phyloP scores from a whole-genome alignment of 1,140 invertebrate genomes.

The Homarus americanus region DNA sequence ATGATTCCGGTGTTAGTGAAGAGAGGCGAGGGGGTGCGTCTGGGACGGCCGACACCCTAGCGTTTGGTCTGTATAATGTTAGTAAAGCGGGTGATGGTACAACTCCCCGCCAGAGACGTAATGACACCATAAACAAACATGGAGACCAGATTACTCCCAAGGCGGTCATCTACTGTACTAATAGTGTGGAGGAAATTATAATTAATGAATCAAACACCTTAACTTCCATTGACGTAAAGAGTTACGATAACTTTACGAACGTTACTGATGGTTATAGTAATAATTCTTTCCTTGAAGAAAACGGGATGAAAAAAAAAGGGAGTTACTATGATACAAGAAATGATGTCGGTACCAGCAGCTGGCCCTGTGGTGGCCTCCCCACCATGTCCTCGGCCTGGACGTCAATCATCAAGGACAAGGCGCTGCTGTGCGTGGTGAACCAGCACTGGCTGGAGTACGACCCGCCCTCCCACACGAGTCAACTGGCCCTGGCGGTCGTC shows the following conservation, averaged over 20 bases:
- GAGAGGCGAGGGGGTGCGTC: not conserved
- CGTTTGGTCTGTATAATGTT: not conserved
- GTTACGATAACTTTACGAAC: not conserved
- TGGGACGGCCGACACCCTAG: no score
- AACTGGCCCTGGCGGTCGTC: slow-evolving; percentile 88
- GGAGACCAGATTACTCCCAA: not conserved
- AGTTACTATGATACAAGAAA: slow-evolving; percentile 75
- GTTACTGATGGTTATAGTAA: not conserved
- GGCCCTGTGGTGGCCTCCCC: not conserved
- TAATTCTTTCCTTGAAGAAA: slow-evolving; percentile 3
- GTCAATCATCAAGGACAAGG: slow-evolving; percentile 85
- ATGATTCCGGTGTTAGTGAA: not conserved
- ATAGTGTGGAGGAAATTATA: not conserved
- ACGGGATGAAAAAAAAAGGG: not conserved
- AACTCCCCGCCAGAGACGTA: no score
- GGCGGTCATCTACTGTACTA: not conserved
- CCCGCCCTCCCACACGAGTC: slow-evolving; percentile 88
- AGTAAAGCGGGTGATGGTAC: not conserved
- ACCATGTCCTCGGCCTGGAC: slow-evolving; percentile 29
- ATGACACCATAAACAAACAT: no score
- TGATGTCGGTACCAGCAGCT: slow-evolving; percentile 81
- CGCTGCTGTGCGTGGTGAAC: slow-evolving; percentile 87
- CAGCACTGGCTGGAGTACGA: slow-evolving; percentile 88
- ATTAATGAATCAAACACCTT: not conserved
- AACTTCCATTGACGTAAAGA: not conserved